A percentile compares a stretch with the other conserved stretches of the same genome.
Conservation (phyloP, 2,888 invertebrate species). For the Schrankia costaestrigalis region DNA sequence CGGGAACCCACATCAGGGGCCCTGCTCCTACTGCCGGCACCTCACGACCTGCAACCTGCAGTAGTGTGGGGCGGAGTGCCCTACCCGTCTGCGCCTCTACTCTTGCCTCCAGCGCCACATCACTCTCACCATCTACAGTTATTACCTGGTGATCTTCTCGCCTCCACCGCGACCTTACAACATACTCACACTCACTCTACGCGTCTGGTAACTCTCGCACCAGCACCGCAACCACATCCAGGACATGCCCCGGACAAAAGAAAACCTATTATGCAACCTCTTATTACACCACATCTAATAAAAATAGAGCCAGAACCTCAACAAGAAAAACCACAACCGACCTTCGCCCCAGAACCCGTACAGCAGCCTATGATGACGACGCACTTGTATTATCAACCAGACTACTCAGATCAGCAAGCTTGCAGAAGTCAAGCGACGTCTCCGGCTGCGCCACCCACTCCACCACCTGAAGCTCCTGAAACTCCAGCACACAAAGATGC, state of each 20-base stretch:
- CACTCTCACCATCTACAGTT: conserved; percentile 84
- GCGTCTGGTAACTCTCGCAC: conserved; percentile 83
- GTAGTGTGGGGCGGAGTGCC: conserved; percentile 87
- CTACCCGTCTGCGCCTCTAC: conserved; percentile 64
- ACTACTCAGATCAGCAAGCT: conserved; percentile 61
- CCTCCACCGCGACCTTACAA: conserved; percentile 83
- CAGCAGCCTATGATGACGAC: conserved; percentile 77
- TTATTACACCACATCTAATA: conserved; percentile 79
- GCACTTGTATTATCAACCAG: conserved; percentile 80
- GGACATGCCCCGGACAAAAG: conserved; percentile 58
- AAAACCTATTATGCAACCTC: conserved; percentile 73
- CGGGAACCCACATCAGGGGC: conserved; percentile 93
- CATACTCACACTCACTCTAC: conserved; percentile 86
- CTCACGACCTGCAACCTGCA: conserved; percentile 85
- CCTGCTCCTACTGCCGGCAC: conserved; percentile 88
- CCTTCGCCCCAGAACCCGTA: conserved; percentile 70
- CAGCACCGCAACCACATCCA: conserved; percentile 69
- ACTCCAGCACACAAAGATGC: conserved; percentile 87
- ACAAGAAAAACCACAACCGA: conserved; percentile 66
- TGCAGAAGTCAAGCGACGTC: conserved; percentile 81
- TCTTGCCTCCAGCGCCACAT: conserved; percentile 74
- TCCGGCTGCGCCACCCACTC: conserved; percentile 80
- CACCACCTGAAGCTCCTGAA: conserved; percentile 77
- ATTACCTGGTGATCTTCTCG: conserved; percentile 83
- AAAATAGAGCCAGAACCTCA: conserved; percentile 86